phyloP scores from a whole-genome alignment of 2,888 invertebrate species.

The Lypha dubia region DNA sequence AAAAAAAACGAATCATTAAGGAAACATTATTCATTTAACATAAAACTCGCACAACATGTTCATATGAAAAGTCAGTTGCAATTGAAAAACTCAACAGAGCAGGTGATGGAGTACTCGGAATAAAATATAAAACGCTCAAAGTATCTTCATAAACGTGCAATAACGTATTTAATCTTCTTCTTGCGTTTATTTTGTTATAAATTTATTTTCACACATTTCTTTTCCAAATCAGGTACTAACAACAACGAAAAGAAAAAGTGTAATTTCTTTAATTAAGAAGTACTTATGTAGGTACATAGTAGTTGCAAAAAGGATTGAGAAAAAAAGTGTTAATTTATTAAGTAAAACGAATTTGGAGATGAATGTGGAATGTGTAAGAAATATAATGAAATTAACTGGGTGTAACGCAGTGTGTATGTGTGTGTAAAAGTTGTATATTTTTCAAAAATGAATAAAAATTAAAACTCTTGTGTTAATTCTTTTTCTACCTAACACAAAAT shows the following conservation, averaged over 20 bases:
- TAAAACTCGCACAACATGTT: constrained; percentile 45
- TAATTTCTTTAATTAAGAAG: not conserved
- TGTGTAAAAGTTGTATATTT: not conserved
- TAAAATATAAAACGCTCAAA: constrained; percentile 6
- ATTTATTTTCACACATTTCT: not conserved
- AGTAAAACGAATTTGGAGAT: not conserved
- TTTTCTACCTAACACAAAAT: constrained; percentile 42
- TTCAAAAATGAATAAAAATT: constrained; percentile 13
- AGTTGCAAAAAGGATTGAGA: not conserved
- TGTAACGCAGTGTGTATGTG: not conserved
- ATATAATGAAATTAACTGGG: not conserved
- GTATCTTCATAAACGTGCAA: constrained; percentile 41
- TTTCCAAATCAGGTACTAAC: not conserved
- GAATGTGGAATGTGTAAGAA: not conserved
- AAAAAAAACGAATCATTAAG: not conserved
- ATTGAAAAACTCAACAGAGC: constrained; percentile 58
- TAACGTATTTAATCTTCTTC: constrained; percentile 55
- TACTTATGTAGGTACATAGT: not conserved
- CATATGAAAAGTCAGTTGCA: constrained; percentile 49
- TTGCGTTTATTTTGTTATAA: constrained; percentile 31
- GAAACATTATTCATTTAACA: constrained; percentile 23
- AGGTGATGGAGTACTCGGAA: constrained; percentile 57
- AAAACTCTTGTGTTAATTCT: constrained; percentile 42
- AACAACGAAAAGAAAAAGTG: constrained; percentile 22
- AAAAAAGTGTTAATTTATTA: constrained; percentile 11